Percentiles rank a stretch among this genome's conserved stretches.
phyloP scores from a whole-genome alignment of 2,888 invertebrate species.

The Patella ulyssiponensis region DNA sequence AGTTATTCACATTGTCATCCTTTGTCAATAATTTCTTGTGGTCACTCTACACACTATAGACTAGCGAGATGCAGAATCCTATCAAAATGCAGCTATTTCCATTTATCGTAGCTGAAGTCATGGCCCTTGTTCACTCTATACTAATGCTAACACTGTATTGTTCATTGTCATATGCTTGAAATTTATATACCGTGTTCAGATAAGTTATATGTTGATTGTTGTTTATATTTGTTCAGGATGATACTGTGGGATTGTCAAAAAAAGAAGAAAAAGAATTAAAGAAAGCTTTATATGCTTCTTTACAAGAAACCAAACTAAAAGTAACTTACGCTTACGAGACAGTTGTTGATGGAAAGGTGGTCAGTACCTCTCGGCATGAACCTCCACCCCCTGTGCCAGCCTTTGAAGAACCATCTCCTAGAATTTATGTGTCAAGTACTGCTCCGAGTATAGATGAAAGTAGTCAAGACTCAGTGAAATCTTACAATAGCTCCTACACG shows the following conservation, averaged over 20 bases:
- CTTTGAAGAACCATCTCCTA: slow-evolving; percentile 17
- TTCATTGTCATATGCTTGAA: too few relatives aligned
- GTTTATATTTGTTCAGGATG: slow-evolving; percentile 46
- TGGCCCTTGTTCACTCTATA: too few relatives aligned
- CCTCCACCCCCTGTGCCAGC: slow-evolving; percentile 5
- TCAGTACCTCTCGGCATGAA: background rate
- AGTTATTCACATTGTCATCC: too few relatives aligned
- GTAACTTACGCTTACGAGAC: background rate
- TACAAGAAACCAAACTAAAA: slow-evolving; percentile 60
- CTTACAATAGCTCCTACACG: slow-evolving; percentile 27
- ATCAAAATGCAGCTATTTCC: too few relatives aligned
- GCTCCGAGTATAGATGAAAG: slow-evolving; percentile 46
- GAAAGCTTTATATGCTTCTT: slow-evolving; percentile 71
- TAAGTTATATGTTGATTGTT: background rate
- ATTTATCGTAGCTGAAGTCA: too few relatives aligned
- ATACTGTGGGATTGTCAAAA: slow-evolving; percentile 68
- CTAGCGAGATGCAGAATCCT: too few relatives aligned
- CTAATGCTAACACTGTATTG: too few relatives aligned
- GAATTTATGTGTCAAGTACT: slow-evolving; percentile 19
- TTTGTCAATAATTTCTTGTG: too few relatives aligned
- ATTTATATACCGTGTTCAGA: too few relatives aligned
- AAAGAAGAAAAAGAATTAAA: slow-evolving; percentile 71
- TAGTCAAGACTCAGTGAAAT: slow-evolving; percentile 53
- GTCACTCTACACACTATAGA: too few relatives aligned
- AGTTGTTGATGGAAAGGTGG: slow-evolving; percentile 12